Percentiles rank a stretch among this genome's conserved stretches.
Evolutionary conservation across 2,888 invertebrate species (phyloP).

Genomic region (Acheta domesticus): DNA sequence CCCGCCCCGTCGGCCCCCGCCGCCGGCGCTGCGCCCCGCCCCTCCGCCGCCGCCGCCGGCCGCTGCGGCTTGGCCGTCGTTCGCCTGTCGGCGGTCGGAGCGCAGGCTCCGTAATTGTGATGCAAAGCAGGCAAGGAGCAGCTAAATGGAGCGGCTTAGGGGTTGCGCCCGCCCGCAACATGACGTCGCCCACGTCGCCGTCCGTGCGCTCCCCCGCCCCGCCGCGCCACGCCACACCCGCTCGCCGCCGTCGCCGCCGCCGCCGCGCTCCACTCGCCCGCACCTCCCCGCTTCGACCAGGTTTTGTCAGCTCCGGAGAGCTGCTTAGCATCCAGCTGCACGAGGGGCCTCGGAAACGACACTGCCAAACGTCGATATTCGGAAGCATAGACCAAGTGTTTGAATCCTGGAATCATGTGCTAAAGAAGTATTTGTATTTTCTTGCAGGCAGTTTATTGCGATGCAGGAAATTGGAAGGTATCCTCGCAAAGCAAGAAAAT

Average conservation of each 20-base stretch:
- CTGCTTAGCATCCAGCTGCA: neutral
- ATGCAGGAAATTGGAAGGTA: no score
- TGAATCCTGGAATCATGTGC: neutral
- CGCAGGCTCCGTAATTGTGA: neutral
- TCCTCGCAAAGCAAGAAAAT: no score
- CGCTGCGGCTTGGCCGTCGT: no score
- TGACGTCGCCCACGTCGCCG: neutral
- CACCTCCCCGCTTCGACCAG: neutral
- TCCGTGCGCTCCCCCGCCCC: neutral
- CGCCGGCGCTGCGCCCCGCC: no score
- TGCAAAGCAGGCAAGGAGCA: neutral
- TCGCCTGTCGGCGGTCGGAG: neutral
- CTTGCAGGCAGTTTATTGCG: no score
- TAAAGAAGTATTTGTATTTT: no score
- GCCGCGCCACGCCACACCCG: neutral
- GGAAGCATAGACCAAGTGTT: neutral
- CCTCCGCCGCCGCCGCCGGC: no score
- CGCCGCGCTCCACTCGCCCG: no score
- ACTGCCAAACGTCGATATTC: no score
- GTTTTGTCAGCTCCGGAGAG: neutral
- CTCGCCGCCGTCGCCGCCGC: neutral
- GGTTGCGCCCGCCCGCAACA: neutral
- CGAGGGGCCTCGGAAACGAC: neutral
- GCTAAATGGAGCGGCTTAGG: conserved; percentile 18
- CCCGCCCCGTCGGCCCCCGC: no score